These are phyloP conservation scores for Drosophila carrolli DNA, from an alignment of 1,140 invertebrate genomes.

Conservation along the genomic window DNA sequence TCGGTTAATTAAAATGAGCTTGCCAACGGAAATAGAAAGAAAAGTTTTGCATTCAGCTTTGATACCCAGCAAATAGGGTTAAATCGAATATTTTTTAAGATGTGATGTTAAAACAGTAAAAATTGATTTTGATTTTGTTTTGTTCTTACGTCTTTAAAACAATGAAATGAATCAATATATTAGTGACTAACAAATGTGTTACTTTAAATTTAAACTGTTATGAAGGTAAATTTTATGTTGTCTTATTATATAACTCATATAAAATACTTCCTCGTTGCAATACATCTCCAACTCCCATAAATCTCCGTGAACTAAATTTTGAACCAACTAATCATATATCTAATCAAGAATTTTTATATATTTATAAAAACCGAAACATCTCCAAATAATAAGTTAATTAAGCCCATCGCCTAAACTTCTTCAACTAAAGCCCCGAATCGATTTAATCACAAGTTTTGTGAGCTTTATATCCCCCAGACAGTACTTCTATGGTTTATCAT, in stretches of 20 bases:
- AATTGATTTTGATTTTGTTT: neutral
- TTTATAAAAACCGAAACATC: neutral
- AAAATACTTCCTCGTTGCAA: too few relatives aligned
- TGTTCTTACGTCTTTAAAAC: too few relatives aligned
- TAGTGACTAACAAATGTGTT: too few relatives aligned
- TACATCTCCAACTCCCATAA: too few relatives aligned
- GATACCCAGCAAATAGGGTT: slow-evolving; percentile 6
- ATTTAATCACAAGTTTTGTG: slow-evolving; percentile 18
- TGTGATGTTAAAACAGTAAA: neutral
- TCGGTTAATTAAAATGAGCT: slow-evolving; percentile 46
- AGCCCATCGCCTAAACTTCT: slow-evolving; percentile 7
- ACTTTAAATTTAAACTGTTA: too few relatives aligned
- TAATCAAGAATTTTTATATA: too few relatives aligned
- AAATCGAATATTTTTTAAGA: neutral
- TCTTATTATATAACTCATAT: too few relatives aligned
- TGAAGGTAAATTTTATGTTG: too few relatives aligned
- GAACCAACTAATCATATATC: too few relatives aligned
- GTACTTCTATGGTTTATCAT: slow-evolving; percentile 28
- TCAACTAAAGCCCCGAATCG: neutral
- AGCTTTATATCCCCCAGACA: slow-evolving; percentile 28
- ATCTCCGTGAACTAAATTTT: too few relatives aligned
- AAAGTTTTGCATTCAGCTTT: slow-evolving; percentile 29
- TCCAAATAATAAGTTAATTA: neutral
- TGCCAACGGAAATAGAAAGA: slow-evolving; percentile 20
- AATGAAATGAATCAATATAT: too few relatives aligned